Percentiles rank a stretch among this genome's conserved stretches.
Conservation (phyloP, 2,888 invertebrate species). For the Hartigia nigra region DNA sequence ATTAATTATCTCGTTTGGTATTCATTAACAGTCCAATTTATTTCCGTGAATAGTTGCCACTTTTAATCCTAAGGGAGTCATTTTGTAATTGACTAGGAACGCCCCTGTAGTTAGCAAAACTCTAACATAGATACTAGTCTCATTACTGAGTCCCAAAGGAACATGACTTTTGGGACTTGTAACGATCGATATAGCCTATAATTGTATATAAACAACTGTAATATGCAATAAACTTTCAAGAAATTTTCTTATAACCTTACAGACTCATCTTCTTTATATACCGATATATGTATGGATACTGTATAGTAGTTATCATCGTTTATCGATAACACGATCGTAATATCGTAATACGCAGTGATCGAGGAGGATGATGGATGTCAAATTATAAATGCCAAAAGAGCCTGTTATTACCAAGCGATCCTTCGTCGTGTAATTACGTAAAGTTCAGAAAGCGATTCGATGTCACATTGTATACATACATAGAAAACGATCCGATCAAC, state of each 20-base stretch:
- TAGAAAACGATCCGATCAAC: not conserved
- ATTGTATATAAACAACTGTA: not conserved
- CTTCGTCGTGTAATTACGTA: not conserved
- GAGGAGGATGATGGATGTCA: not conserved
- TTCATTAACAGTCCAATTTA: conserved; percentile 14
- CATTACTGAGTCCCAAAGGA: not conserved
- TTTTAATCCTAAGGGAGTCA: conserved; percentile 44
- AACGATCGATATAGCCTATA: not conserved
- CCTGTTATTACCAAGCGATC: not conserved
- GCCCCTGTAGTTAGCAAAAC: not conserved
- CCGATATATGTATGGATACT: not conserved
- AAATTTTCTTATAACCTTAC: not conserved
- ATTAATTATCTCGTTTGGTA: conserved; percentile 36
- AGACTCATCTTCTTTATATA: not conserved
- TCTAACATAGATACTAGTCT: not conserved
- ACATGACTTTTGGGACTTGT: not conserved
- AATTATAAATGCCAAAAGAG: not conserved
- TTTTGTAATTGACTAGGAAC: conserved; percentile 40
- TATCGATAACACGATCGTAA: not conserved
- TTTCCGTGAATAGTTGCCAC: conserved; percentile 14
- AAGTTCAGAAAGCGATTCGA: not conserved
- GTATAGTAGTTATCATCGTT: not conserved
- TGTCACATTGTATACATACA: not conserved
- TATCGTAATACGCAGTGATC: not conserved
- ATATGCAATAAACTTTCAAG: not conserved